Conservation (phyloP, 2,113 vertebrate species). For the Garra rufa region DNA sequence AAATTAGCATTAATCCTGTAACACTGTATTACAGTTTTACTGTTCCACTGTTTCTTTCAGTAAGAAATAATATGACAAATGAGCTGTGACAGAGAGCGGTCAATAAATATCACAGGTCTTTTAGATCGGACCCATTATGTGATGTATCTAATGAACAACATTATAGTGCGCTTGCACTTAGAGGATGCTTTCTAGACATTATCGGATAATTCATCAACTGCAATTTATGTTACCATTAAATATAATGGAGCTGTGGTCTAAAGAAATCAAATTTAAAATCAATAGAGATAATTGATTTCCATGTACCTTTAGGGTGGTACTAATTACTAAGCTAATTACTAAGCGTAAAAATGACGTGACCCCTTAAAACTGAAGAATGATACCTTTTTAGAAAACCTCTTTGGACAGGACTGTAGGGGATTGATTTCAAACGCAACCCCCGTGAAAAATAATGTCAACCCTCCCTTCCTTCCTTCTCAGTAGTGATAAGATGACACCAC, state of each 20-base stretch:
- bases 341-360: background rate
- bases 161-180: constrained; percentile 56
- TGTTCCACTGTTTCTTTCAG: background rate
- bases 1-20: background rate
- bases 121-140: constrained; percentile 58
- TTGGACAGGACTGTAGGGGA: background rate
- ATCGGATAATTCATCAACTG: constrained; percentile 39
- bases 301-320: background rate
- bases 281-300: background rate
- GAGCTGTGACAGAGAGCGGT: constrained; percentile 41
- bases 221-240: constrained; percentile 39
- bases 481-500: constrained; percentile 21
- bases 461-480: constrained; percentile 25
- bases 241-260: constrained; percentile 26
- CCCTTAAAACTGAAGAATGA: background rate
- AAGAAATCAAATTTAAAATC: constrained; percentile 42
- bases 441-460: constrained; percentile 55
- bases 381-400: background rate
- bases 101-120: constrained; percentile 59
- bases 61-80: background rate
- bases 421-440: background rate
- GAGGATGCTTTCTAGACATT: constrained; percentile 53
- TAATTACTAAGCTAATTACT: background rate
- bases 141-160: constrained; percentile 61
- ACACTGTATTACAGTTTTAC: background rate